Base-by-base conservation (phyloP, 2,113 vertebrate genomes). In the Osmerus mordax region DNA sequence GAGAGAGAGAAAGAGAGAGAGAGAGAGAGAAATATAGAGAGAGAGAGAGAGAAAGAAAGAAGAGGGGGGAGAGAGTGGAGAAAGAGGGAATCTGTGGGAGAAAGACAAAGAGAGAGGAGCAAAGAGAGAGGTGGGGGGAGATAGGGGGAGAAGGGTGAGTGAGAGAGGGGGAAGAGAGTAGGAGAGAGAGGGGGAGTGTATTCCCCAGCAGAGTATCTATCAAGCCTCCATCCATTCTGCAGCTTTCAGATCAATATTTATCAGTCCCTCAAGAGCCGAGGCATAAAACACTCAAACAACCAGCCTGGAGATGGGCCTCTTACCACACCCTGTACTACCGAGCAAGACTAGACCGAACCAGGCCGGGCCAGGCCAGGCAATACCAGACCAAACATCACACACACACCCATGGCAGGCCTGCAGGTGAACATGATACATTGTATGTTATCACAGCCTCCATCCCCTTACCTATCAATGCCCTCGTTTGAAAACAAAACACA, bases 331-430 rank as follows among this genome's bases (percentile, higher is more conserved):
- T 19, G 56, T 21, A 67, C 36, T 18, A 6, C 21, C 65, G 55
- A 64, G 16, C n/a, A 9, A 69, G 23, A 28, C 54, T 62, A 72
- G 53, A 72, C 69, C 29, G 56, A n/a, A 3, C 68, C 56, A 41
- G 52, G 7, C 7, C 55, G 21, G 19, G 14, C 58, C 58, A 60
- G 12, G 6, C 8, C 19, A 12, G 9, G 12, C 58, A 13, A 15
- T 3, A 23, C n/a, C 19, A 23, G 19, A 19, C 55, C 7, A 16
- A 56, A 19, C 55, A 16, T 16, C 6, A 56, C 13, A 56, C 16
- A 1, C 55, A 16, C 55, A 60, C 58, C 58, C n/a, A 23, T 8
- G 7, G 41, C 41, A 47, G 41, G 54, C 54, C 54, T 56, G 15
- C 14, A 28, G 60, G 21, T 28, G 5, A 29, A 62, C 23, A 28